Conservation (phyloP, 2,113 vertebrate genomes). For the Procavia capensis region DNA sequence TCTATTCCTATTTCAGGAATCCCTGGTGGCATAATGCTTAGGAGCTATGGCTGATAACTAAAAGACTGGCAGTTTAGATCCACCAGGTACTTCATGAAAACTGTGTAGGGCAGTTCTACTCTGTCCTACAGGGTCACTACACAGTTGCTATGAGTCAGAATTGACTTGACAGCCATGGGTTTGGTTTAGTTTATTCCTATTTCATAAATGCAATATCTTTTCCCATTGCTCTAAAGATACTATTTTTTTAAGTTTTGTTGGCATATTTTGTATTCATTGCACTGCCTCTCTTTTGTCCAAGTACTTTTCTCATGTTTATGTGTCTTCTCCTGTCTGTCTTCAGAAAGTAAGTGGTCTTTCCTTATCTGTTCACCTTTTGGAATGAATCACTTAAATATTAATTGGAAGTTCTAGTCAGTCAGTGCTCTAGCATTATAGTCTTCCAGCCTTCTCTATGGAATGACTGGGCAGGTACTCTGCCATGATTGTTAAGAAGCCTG, state of each 20-base stretch:
- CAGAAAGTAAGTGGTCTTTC: background rate
- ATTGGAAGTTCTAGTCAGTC: background rate
- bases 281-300: background rate
- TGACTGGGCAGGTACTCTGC: background rate
- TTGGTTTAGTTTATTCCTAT: too few species aligned
- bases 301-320: background rate
- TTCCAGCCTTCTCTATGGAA: background rate
- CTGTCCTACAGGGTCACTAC: too few species aligned
- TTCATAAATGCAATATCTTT: background rate
- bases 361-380: background rate
- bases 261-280: background rate
- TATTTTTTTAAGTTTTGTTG: background rate
- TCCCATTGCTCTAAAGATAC: background rate
- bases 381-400: background rate
- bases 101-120: too few species aligned
- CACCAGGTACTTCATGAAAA: too few species aligned
- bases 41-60: too few species aligned
- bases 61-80: too few species aligned
- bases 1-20: background rate
- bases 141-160: too few species aligned
- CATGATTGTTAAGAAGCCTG: background rate
- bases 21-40: too few species aligned
- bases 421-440: accelerated
- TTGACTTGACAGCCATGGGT: too few species aligned
- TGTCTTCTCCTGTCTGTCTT: background rate